Evolutionary conservation across 2,888 invertebrate genomes (phyloP).

Genomic region (Lycocerus yunnanus): DNA sequence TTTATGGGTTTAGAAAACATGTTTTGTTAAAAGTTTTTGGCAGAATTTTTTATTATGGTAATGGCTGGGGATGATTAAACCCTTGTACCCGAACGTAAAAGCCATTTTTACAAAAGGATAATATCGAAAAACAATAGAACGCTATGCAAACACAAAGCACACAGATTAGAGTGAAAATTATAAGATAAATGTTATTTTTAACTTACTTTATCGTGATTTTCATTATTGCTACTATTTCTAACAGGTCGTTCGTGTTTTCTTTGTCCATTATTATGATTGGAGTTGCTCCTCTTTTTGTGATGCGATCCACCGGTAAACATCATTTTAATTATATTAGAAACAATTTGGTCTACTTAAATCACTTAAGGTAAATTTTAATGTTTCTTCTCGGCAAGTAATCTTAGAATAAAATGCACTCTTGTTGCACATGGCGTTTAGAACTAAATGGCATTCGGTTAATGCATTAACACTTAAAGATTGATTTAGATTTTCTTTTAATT

Average conservation of each 20-base stretch:
- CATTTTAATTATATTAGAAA: conserved; percentile 57
- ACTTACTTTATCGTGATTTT: conserved; percentile 26
- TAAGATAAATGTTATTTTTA: neutral
- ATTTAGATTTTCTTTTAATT: neutral
- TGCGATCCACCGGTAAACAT: conserved; percentile 73
- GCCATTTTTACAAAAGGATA: neutral
- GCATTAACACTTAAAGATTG: neutral
- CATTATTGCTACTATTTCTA: conserved; percentile 40
- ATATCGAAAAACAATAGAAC: neutral
- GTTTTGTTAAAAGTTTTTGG: neutral
- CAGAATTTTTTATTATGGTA: neutral
- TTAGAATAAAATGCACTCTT: neutral
- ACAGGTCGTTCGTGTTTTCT: conserved; percentile 44
- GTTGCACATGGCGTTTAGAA: neutral
- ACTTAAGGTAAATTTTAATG: neutral
- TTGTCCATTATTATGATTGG: conserved; percentile 50
- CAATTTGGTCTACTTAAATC: neutral
- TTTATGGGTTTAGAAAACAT: neutral
- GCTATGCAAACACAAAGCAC: neutral
- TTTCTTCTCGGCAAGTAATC: neutral
- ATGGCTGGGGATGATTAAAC: neutral
- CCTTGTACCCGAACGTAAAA: neutral
- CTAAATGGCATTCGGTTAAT: neutral
- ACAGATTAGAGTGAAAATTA: neutral
- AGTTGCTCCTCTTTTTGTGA: conserved; percentile 60